Conservation (phyloP, 2,888 invertebrate species). For the Tachina grossa region DNA sequence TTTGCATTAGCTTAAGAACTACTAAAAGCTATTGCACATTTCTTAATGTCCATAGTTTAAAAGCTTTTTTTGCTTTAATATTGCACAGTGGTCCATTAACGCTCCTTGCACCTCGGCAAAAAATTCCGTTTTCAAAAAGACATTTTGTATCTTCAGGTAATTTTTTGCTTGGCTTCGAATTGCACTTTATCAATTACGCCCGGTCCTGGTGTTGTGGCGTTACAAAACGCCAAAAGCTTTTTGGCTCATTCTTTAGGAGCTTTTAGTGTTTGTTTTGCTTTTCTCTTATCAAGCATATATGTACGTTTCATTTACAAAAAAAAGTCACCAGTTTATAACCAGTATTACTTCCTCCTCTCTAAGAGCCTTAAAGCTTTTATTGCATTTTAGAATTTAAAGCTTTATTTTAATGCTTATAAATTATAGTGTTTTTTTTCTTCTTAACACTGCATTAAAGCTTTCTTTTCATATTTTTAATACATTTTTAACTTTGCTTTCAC, state of each 20-base stretch:
- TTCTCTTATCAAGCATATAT: constrained; percentile 34
- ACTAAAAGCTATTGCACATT: constrained; percentile 57
- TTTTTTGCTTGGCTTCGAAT: constrained; percentile 60
- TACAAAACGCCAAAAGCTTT: constrained; percentile 66
- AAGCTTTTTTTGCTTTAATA: constrained; percentile 55
- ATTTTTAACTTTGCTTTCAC: constrained; percentile 25
- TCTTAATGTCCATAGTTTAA: constrained; percentile 48
- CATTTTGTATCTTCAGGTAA: neutral
- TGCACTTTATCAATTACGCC: constrained; percentile 76
- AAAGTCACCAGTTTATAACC: neutral
- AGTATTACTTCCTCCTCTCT: constrained; percentile 45
- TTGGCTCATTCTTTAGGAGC: constrained; percentile 69
- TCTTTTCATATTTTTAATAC: constrained; percentile 31
- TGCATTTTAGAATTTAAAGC: constrained; percentile 52
- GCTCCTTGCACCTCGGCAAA: constrained; percentile 26
- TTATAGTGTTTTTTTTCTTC: constrained; percentile 36
- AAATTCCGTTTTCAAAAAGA: neutral
- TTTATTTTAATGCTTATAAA: constrained; percentile 2
- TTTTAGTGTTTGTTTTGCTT: constrained; percentile 15
- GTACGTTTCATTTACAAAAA: constrained; percentile 14
- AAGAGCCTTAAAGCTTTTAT: constrained; percentile 76
- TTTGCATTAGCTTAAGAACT: constrained; percentile 3
- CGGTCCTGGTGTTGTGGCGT: constrained; percentile 72
- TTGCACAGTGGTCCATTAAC: constrained; percentile 57
- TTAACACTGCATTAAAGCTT: constrained; percentile 62